Evolutionary conservation across 2,888 invertebrate species (phyloP).

Genomic region (Heliconius aoede): DNA sequence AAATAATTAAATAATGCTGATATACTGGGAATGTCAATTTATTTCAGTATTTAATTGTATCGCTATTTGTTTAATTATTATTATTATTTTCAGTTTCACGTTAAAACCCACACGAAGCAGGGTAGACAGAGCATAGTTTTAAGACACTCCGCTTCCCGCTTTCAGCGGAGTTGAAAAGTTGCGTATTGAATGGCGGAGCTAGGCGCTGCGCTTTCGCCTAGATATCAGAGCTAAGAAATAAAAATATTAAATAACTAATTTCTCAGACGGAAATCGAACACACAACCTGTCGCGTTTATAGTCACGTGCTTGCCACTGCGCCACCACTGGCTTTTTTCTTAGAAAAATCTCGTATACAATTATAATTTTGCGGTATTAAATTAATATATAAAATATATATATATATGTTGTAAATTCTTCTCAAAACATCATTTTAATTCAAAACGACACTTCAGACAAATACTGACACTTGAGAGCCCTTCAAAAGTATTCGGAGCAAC

Average conservation of each 20-base stretch:
- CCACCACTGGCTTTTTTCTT: not conserved
- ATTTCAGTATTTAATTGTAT: not conserved
- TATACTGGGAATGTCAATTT: not conserved
- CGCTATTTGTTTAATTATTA: not conserved
- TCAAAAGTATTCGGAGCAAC: not conserved
- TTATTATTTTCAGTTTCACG: not conserved
- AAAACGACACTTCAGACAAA: not conserved
- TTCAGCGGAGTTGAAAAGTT: not conserved
- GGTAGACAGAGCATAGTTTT: not conserved
- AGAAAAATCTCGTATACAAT: not conserved
- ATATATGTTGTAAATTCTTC: too few relatives aligned
- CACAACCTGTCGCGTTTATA: not conserved
- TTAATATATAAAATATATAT: too few relatives aligned
- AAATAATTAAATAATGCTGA: conserved; percentile 3
- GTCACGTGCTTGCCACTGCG: not conserved
- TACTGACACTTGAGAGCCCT: not conserved
- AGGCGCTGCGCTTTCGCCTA: not conserved
- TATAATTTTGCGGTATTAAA: not conserved
- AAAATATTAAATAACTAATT: not conserved
- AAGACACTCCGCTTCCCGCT: not conserved
- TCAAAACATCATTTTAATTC: not conserved
- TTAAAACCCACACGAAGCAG: too few relatives aligned
- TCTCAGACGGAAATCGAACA: not conserved
- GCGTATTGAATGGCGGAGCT: not conserved
- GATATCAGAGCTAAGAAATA: not conserved